Evolutionary conservation across 2,888 invertebrate genomes (phyloP).

Genomic region (Epirrhoe alternata): DNA sequence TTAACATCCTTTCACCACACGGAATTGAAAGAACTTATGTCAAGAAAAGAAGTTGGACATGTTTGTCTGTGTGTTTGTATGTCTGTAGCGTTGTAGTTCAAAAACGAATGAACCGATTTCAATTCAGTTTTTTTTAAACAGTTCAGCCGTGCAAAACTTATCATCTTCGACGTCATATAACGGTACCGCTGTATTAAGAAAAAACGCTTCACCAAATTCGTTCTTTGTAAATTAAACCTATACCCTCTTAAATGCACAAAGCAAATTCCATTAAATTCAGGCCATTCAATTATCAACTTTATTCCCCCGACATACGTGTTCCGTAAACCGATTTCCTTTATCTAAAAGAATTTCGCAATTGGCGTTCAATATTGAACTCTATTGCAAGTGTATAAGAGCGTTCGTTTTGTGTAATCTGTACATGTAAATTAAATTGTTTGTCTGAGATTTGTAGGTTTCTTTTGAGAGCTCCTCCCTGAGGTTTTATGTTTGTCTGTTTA

Average conservation of each 20-base stretch:
- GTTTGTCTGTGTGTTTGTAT: too few relatives aligned
- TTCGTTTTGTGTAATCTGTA: slow-evolving; percentile 5
- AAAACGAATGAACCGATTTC: too few relatives aligned
- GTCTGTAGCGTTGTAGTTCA: too few relatives aligned
- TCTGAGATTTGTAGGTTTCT: slow-evolving; percentile 12
- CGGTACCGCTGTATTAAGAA: slow-evolving; percentile 1
- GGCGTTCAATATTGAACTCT: slow-evolving; percentile 17
- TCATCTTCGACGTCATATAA: neutral
- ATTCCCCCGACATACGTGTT: slow-evolving; percentile 20
- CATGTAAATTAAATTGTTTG: slow-evolving; percentile 31
- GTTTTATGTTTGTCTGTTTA: slow-evolving; percentile 1
- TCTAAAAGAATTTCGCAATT: neutral
- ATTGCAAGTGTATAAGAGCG: slow-evolving; percentile 14
- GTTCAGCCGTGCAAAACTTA: neutral
- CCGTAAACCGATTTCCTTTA: slow-evolving; percentile 13
- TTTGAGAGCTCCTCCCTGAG: neutral
- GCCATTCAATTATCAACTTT: slow-evolving; percentile 26
- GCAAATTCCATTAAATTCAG: neutral
- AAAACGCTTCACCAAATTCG: neutral
- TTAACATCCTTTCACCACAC: too few relatives aligned
- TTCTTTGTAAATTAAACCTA: slow-evolving; percentile 31
- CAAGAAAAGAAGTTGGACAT: too few relatives aligned
- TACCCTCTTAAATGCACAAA: slow-evolving; percentile 7
- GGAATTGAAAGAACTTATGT: too few relatives aligned
- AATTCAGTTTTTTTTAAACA: too few relatives aligned